These are phyloP conservation scores for Coelopa frigida DNA, from an alignment of 1,140 invertebrate genomes.

Conservation along the genomic window DNA sequence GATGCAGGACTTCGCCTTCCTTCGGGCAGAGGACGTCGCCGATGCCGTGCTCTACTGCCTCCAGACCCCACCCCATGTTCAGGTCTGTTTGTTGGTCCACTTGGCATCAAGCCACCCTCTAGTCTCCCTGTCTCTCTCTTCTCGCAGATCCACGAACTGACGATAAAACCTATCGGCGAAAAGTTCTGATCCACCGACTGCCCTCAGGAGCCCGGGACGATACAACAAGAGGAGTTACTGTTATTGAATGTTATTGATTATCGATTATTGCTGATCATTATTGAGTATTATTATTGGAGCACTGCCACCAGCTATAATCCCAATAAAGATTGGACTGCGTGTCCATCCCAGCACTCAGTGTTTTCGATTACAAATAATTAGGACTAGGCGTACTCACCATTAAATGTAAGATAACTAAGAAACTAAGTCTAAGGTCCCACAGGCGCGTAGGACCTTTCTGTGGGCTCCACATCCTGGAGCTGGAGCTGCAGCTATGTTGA, in stretches of 20 bases:
- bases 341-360: too few relatives aligned
- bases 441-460: slow-evolving; percentile 45
- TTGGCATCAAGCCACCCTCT: background rate
- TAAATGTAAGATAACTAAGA: slow-evolving; percentile 44
- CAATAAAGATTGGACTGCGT: too few relatives aligned
- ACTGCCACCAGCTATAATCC: too few relatives aligned
- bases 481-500: slow-evolving; percentile 17
- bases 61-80: slow-evolving; percentile 47
- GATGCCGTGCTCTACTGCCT: slow-evolving; percentile 49
- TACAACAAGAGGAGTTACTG: too few relatives aligned
- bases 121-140: background rate
- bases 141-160: slow-evolving; percentile 14
- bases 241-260: too few relatives aligned
- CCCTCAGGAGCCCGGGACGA: too few relatives aligned
- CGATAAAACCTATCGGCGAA: slow-evolving; percentile 5
- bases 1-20: slow-evolving; percentile 22
- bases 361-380: too few relatives aligned
- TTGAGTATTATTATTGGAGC: too few relatives aligned
- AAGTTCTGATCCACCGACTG: slow-evolving; percentile 2
- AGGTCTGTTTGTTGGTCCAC: slow-evolving; percentile 27
- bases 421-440: slow-evolving; percentile 44
- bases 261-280: too few relatives aligned
- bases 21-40: slow-evolving; percentile 49
- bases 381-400: slow-evolving; percentile 31
- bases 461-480: slow-evolving; percentile 44